These are phyloP conservation scores for Lacanobia oleracea DNA, from an alignment of 2,888 invertebrate species.

Conservation along the genomic window DNA sequence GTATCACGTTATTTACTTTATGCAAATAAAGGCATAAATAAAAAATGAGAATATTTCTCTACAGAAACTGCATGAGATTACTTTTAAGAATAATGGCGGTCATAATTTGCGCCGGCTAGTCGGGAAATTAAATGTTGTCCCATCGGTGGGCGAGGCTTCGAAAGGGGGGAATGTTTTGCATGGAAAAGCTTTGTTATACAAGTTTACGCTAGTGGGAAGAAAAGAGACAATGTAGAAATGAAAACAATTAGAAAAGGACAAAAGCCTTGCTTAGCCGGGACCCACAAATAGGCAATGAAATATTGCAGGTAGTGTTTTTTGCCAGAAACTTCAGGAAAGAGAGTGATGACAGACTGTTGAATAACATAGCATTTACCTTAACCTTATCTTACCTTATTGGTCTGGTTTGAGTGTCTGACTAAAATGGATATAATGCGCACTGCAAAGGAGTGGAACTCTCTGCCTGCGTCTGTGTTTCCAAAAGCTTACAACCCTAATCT, in stretches of 20 bases:
- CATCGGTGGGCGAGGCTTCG: conserved; percentile 45
- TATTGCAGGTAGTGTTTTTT: neutral
- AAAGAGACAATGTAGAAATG: neutral
- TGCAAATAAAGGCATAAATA: conserved; percentile 63
- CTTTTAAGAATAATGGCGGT: conserved; percentile 63
- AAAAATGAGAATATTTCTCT: conserved; percentile 59
- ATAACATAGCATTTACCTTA: too few relatives aligned
- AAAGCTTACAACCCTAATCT: too few relatives aligned
- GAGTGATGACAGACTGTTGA: neutral
- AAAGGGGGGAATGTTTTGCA: conserved; percentile 29
- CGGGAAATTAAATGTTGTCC: conserved; percentile 59
- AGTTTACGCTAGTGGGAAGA: neutral
- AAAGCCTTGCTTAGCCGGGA: neutral
- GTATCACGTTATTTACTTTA: conserved; percentile 57
- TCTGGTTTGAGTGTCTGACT: too few relatives aligned
- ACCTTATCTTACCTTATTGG: too few relatives aligned
- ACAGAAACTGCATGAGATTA: conserved; percentile 67
- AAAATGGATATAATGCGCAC: too few relatives aligned
- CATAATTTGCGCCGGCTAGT: conserved; percentile 56
- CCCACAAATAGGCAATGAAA: too few relatives aligned
- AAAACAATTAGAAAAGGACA: neutral
- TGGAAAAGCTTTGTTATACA: conserved; percentile 15
- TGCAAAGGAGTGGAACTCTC: too few relatives aligned
- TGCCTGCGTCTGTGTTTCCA: too few relatives aligned
- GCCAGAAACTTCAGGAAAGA: neutral